Conservation (phyloP, 2,888 invertebrate species). For the Marronus borbonicus region DNA sequence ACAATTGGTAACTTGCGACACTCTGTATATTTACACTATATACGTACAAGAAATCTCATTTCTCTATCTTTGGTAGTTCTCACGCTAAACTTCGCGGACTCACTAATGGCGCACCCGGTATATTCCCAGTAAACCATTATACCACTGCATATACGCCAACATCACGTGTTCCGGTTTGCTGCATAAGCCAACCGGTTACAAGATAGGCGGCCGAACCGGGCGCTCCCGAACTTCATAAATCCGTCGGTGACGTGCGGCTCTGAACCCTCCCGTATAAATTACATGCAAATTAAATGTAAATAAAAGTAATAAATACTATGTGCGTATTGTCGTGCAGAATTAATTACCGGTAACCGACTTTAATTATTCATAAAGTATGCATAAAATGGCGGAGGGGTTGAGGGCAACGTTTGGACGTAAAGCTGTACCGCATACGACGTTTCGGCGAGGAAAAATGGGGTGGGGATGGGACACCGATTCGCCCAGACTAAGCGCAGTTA, state of each 20-base stretch:
- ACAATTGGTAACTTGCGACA: too few relatives aligned
- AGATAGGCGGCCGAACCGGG: background rate
- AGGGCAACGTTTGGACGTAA: background rate
- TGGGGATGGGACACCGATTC: background rate
- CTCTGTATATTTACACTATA: too few relatives aligned
- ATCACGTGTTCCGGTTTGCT: background rate
- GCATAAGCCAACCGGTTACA: background rate
- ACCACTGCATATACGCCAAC: background rate
- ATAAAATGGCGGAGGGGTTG: background rate
- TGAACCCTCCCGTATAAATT: conserved; percentile 39
- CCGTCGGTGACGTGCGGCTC: conserved; percentile 4
- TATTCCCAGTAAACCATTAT: background rate
- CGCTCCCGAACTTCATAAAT: conserved; percentile 31
- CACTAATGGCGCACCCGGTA: background rate
- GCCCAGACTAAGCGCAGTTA: conserved; percentile 11
- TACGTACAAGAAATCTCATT: too few relatives aligned
- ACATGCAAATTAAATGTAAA: conserved; percentile 51
- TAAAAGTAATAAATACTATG: conserved; percentile 51
- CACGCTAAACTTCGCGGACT: too few relatives aligned
- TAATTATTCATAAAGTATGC: conserved; percentile 51
- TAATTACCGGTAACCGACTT: conserved; percentile 47
- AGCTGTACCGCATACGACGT: background rate
- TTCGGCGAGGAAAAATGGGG: background rate
- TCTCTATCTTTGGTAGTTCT: too few relatives aligned
- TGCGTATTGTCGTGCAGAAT: conserved; percentile 50